These are phyloP conservation scores for Stigmatopora nigra DNA, from an alignment of 2,113 vertebrate genomes.

Conservation along the genomic window DNA sequence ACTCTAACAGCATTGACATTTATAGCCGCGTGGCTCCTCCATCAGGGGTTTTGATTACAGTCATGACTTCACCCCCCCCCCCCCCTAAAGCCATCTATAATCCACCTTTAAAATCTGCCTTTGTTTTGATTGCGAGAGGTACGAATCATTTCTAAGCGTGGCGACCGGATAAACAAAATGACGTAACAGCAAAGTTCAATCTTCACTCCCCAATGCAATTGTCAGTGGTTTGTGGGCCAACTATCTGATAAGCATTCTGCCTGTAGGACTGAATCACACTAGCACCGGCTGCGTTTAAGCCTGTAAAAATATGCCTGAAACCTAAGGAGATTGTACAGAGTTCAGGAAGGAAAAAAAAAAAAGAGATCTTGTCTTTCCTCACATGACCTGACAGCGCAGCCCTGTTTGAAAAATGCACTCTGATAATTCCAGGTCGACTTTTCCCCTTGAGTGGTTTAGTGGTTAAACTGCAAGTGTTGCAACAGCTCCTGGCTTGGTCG, in stretches of 20 bases:
- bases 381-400: constrained; percentile 45
- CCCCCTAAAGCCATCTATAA: constrained; percentile 27
- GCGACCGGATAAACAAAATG: constrained; percentile 34
- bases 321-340: constrained; percentile 3
- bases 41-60: constrained; percentile 45
- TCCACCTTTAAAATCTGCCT: constrained; percentile 40
- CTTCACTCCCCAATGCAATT: background rate
- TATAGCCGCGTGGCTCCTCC: constrained; percentile 28
- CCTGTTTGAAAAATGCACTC: constrained; percentile 16
- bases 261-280: background rate
- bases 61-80: constrained; percentile 36
- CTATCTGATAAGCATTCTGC: background rate
- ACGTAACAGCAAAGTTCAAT: constrained; percentile 18
- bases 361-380: constrained; percentile 30
- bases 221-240: constrained; percentile 2
- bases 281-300: background rate
- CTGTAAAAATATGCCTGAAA: constrained; percentile 13
- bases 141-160: constrained; percentile 28
- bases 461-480: constrained; percentile 32
- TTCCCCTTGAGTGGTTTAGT: constrained; percentile 51
- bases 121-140: constrained; percentile 29
- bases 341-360: background rate
- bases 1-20: constrained; percentile 33
- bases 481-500: constrained; percentile 8
- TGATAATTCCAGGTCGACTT: constrained; percentile 58